These are phyloP conservation scores for Ctenopoma multispine DNA, from an alignment of 2,797 vertebrate genomes.

Conservation along the genomic window DNA sequence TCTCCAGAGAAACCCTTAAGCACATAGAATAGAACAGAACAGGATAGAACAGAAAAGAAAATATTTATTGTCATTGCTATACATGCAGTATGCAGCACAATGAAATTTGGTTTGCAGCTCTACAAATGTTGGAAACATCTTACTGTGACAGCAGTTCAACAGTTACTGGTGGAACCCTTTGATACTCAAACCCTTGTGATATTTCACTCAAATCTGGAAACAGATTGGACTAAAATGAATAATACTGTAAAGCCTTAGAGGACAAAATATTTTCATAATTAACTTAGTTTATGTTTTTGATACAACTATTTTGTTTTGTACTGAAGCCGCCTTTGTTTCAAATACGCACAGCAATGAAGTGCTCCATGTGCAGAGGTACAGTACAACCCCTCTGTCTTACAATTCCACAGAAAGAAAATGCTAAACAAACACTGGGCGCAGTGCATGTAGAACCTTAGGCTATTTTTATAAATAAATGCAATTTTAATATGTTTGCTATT, in stretches of 20 bases:
- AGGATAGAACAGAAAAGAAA: no score
- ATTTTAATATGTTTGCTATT: slow-evolving; percentile 66
- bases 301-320: neutral
- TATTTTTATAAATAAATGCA: slow-evolving; percentile 68
- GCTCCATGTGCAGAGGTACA: slow-evolving; percentile 14
- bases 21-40: neutral
- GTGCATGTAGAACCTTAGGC: slow-evolving; percentile 51
- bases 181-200: neutral
- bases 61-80: no score
- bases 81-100: no score
- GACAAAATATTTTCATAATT: slow-evolving; percentile 20
- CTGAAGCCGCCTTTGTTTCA: neutral
- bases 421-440: slow-evolving; percentile 48
- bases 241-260: neutral
- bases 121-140: slow-evolving; percentile 9
- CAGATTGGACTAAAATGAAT: slow-evolving; percentile 2
- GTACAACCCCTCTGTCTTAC: slow-evolving; percentile 23
- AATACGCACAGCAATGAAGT: slow-evolving; percentile 14
- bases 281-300: neutral
- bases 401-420: slow-evolving; percentile 40
- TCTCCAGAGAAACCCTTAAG: slow-evolving; percentile 50
- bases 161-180: slow-evolving; percentile 7
- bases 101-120: no score
- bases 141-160: neutral
- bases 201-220: slow-evolving; percentile 19